These are phyloP conservation scores for Lacerta bilineata DNA, from an alignment of 2,797 vertebrate genomes.

Conservation along the genomic window DNA sequence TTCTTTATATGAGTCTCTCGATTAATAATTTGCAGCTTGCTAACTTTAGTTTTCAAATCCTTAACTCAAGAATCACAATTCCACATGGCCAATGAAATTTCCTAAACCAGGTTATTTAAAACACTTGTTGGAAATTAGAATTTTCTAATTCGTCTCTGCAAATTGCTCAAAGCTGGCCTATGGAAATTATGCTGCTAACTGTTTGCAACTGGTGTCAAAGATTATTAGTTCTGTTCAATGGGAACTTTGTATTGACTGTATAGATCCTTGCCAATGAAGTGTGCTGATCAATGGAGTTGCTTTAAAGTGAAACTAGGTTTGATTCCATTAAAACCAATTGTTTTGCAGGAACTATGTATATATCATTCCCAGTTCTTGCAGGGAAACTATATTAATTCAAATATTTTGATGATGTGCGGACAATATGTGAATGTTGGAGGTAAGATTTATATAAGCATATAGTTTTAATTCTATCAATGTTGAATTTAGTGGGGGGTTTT, in stretches of 20 bases:
- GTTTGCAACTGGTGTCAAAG: background rate
- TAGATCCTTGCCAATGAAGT: background rate
- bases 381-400: background rate
- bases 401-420: background rate
- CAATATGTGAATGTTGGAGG: background rate
- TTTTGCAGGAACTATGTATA: background rate
- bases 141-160: background rate
- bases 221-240: background rate
- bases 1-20: background rate
- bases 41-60: background rate
- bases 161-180: background rate
- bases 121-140: background rate
- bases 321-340: background rate
- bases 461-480: too few species aligned
- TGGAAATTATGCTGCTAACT: background rate
- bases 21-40: background rate
- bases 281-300: slow-evolving; percentile 3
- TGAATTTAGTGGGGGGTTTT: too few species aligned
- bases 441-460: too few species aligned
- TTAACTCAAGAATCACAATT: background rate
- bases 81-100: background rate
- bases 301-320: slow-evolving; percentile 8
- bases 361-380: background rate
- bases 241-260: background rate
- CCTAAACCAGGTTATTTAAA: background rate